Base-by-base conservation (phyloP, 2,888 invertebrate species). In the Omphaloscelis lunosa region DNA sequence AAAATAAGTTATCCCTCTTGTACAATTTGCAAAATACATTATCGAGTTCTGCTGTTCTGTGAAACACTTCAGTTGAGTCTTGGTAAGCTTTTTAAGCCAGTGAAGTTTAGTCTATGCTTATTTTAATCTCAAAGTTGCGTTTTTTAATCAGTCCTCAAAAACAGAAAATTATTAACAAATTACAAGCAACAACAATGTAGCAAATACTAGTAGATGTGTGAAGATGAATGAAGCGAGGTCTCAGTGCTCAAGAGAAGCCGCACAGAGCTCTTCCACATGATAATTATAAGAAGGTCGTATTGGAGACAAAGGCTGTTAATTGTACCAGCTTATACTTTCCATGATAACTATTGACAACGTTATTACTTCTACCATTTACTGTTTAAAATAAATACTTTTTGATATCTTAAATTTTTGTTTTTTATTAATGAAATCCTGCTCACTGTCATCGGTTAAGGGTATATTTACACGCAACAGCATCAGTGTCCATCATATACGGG, bases 141-240 rank as follows among this genome's bases (percentile, higher is more conserved):
- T 17, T 39, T 53, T 7, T n/a, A 15, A 48, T 66, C 12, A 17
- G 34, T n/a, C 53, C 11, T 34, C 53, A n/a, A 17, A n/a, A n/a
- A 23, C 23, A 2, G 9, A 6, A 11, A 6, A 6, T 53, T 53
- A 45, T 68, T 82, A 62, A 77, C 77, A 77, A 27, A 59, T 81
- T 72, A 86, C 84, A 88, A 87, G 79, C 82, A 73, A 83, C 69
- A 78, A 80, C 59, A 70, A 61, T 80, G 76, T 75, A 80, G 82
- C 82, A 79, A 58, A 53, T 70, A 75, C 61, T 80, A 78, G 58
- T 65, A 79, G 74, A 77, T 79, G 77, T 84, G 70, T 87, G 87
- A 88, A 90, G 83, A 84, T 72, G 84, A 87, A 88, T 83, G 83
- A 89, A 88, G 81, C 82, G 68, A 82, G 80, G 70, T 72, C 85